Base-by-base conservation (phyloP, 2,888 invertebrate species). In the Octonoba sinensis region DNA sequence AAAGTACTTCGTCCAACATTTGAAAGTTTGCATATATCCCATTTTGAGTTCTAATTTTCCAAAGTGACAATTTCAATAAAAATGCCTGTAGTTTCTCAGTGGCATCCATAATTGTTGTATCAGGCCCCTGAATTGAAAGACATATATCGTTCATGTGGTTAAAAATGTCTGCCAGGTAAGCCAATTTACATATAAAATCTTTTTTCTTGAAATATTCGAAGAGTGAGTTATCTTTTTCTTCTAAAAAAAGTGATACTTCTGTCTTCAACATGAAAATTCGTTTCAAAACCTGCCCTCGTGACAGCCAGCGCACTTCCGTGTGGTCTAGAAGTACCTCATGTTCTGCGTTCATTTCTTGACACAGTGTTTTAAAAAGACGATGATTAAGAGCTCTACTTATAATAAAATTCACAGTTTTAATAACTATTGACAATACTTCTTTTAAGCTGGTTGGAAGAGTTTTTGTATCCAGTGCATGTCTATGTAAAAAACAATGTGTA, bases 21-120 rank as follows among this genome's bases (percentile, higher is more conserved):
- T 70, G 70, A 70, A 70, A 70, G 70, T 70, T 70, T 57, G 70
- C 57, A 57, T 70, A 57, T 57, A 70, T 70, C 72, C 72, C 62
- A 72, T 72, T 72, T 72, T 72, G 62, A 72, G 64, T 72, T 72
- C 72, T 72, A 62, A 72, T 72, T 72, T 72, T 72, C 72, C 62
- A 72, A 64, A 72, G 54, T 64, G 72, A 72, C 72, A 72, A 64
- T 72, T 72, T 64, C 72, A 51, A 72, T 72, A 72, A 72, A 72
- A 72, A 72, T 72, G 62, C 72, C 51, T 72, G 72, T 72, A 72
- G 72, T 72, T 72, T 72, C 64, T 72, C 72, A 72, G 72, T 72
- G 62, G 62, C 64, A 64, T 62, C 72, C 72, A 72, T 72, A 72
- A 72, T 72, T 72, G 72, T 72, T 72, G 64, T 72, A 72, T 72